Evolutionary conservation across 2,797 vertebrate genomes (phyloP), one percentile per base, ranked within the genome.

Genomic region (Scyliorhinus canicula): DNA sequence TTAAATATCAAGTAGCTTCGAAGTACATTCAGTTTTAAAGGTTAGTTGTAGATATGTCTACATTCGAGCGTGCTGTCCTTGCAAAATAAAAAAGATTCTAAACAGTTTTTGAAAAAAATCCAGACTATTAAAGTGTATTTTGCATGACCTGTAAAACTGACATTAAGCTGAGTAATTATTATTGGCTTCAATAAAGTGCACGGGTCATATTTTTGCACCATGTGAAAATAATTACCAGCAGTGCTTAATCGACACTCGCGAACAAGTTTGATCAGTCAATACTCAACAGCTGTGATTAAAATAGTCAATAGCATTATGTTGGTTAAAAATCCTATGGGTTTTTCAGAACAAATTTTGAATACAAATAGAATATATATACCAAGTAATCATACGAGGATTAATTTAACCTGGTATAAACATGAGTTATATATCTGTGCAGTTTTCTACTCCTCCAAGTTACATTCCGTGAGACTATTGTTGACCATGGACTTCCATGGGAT

Each of bases 141-240:
- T 35, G 86, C 5, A 57, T 90, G 86, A 16, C 12, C 52, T 90
- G 8, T 14, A 90, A 90, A 19, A 57, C 55, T 90, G 86, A 28
- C 44, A 55, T 60, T 90, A 55, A 90, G 28, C 86, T 90, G 86
- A 55, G 55, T 57, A 90, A 90, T 90, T 35, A 12, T 90, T 57
- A 90, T 19, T 57, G 52, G 55, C 86, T 86, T 55, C 52, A 52
- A 21, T 26, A 5, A 24, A 47, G 84, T 31, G 19, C 52, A n/a
- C 0, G 86, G 35, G 86, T 57, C 28, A 90, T 90, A 57, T 55
- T 55, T 90, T 90, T 90, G 86, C 31, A 57, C 4, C 31, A 60
- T 90, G 52, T 35, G 55, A n/a, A 90, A 90, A 57, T 55, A 90
- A 90, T 90, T 90, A 57, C 86, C 52, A 90, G 52, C 60, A 57